A percentile compares a stretch with the other conserved stretches of the same genome.
Conservation (phyloP, 2,888 invertebrate genomes). For the Xestia c-nigrum region DNA sequence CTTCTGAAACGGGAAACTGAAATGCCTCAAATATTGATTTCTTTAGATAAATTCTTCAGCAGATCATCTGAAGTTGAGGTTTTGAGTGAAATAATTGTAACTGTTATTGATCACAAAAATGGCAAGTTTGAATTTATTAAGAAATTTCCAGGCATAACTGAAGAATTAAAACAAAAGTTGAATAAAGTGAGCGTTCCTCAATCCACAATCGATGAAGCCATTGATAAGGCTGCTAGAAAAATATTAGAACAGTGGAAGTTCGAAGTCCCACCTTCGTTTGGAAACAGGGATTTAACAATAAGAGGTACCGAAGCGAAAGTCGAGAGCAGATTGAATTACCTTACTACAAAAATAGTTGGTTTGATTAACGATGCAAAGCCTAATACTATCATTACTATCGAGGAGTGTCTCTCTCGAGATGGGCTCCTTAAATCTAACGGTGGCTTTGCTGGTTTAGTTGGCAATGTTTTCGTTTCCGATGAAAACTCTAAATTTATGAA, state of each 20-base stretch:
- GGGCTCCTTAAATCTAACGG: neutral
- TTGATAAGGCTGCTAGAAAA: neutral
- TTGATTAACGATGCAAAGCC: neutral
- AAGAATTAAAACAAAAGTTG: neutral
- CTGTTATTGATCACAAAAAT: slow-evolving; percentile 1
- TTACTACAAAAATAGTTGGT: neutral
- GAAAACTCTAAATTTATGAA: neutral
- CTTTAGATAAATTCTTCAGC: neutral
- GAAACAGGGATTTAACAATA: slow-evolving; percentile 3
- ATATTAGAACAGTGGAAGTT: neutral
- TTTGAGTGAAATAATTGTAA: slow-evolving; percentile 3
- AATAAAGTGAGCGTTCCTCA: neutral
- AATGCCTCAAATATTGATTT: neutral
- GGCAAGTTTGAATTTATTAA: neutral
- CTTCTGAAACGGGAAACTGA: neutral
- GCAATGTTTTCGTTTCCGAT: neutral
- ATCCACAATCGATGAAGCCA: neutral
- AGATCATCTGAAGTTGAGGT: neutral
- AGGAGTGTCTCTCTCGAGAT: neutral
- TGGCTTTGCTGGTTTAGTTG: neutral
- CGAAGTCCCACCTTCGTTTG: neutral
- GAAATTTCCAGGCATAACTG: neutral
- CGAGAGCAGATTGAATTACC: neutral
- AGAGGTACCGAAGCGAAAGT: neutral
- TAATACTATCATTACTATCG: neutral